phyloP scores from a whole-genome alignment of 2,888 invertebrate genomes.

The Osedax frankpressi region DNA sequence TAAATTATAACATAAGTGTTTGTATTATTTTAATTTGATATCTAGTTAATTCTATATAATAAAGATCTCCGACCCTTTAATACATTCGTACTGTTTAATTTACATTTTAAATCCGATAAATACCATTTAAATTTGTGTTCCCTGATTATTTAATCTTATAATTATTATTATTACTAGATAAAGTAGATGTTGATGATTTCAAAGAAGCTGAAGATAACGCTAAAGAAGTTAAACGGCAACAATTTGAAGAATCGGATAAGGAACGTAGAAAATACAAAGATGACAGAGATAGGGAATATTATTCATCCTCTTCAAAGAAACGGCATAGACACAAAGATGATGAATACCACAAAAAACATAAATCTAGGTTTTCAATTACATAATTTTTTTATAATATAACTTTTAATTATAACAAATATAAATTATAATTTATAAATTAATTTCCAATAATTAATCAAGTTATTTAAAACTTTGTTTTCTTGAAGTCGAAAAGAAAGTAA shows the following conservation, averaged over 20 bases:
- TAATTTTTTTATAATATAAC: background rate
- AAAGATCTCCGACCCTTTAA: no score
- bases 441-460: no score
- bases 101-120: no score
- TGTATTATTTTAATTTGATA: no score
- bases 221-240: background rate
- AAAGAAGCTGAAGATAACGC: conserved; percentile 1
- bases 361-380: background rate
- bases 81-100: no score
- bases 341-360: background rate
- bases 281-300: background rate
- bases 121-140: no score
- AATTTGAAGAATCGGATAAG: background rate
- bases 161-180: background rate
- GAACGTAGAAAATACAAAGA: background rate
- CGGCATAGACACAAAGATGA: conserved; percentile 1
- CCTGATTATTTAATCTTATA: no score
- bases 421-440: background rate
- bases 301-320: conserved; percentile 2
- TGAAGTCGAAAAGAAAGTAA: no score
- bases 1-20: no score
- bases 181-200: background rate
- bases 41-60: no score
- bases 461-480: no score
- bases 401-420: background rate